Evolutionary conservation across 2,888 invertebrate species (phyloP).

Genomic region (Tenthredo mesomela): DNA sequence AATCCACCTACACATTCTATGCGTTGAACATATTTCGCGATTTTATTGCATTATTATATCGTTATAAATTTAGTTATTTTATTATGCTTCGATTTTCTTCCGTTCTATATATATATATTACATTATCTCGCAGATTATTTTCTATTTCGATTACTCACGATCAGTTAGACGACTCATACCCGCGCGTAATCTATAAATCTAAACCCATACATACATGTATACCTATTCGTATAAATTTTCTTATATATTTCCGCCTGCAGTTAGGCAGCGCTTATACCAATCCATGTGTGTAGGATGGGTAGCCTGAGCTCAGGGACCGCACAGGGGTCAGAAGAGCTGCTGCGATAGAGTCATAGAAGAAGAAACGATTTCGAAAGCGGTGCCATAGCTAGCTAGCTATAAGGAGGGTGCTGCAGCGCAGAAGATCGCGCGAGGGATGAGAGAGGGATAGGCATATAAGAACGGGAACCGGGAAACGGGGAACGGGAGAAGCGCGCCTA

Average conservation of each 20-base stretch:
- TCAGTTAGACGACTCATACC: constrained; percentile 10
- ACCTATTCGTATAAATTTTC: neutral
- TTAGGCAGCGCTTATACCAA: constrained; percentile 22
- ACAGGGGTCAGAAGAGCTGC: neutral
- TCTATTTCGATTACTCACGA: neutral
- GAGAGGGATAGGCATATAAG: neutral
- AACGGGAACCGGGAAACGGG: neutral
- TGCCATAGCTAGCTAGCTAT: neutral
- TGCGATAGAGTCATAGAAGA: constrained; percentile 37
- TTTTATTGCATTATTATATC: neutral
- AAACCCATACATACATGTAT: neutral
- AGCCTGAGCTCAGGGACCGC: constrained; percentile 13
- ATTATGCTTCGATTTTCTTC: neutral
- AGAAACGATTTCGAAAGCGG: constrained; percentile 22
- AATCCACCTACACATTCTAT: neutral
- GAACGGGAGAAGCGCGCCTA: constrained; percentile 66
- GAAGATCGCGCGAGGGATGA: constrained; percentile 4
- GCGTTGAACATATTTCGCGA: no score
- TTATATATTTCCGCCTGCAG: constrained; percentile 34
- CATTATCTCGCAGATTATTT: neutral
- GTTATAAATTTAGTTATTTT: neutral
- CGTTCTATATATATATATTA: no score
- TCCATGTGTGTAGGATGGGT: neutral
- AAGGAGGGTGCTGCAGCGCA: no score
- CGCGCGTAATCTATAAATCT: neutral